These are phyloP conservation scores for Heterohyrax brucei DNA, from an alignment of 2,797 vertebrate genomes.

Conservation along the genomic window DNA sequence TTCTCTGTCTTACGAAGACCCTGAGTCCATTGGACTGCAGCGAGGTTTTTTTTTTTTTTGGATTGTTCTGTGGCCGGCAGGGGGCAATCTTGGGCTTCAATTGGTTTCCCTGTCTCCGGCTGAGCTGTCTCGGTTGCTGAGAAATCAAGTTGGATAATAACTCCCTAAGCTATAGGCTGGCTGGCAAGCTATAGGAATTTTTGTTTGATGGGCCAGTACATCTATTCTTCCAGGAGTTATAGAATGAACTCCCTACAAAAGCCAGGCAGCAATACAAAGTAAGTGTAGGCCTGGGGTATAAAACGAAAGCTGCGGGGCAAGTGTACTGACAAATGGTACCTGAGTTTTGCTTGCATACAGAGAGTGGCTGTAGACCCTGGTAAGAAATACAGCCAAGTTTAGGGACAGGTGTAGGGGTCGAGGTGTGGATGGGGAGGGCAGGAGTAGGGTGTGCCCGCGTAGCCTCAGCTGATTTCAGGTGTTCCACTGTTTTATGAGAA, in stretches of 20 bases:
- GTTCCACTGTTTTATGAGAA: neutral
- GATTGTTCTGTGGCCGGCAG: slow-evolving; percentile 23
- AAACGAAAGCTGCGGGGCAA: neutral
- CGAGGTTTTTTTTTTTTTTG: no score
- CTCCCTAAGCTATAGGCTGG: no score
- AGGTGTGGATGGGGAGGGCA: no score
- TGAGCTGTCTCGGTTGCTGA: accelerated
- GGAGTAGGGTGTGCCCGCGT: no score
- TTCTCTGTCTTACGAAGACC: no score
- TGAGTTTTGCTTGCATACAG: neutral
- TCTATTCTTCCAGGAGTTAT: neutral
- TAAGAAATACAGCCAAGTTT: neutral
- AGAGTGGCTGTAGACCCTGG: accelerated
- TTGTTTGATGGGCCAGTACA: neutral
- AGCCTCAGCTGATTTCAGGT: neutral
- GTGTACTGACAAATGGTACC: neutral
- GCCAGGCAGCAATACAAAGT: neutral
- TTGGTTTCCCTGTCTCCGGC: neutral
- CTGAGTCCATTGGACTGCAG: no score
- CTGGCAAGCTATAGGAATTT: neutral
- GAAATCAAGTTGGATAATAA: neutral
- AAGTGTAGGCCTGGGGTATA: neutral
- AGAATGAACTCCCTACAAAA: neutral
- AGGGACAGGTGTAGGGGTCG: no score
- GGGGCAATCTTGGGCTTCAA: neutral